These are phyloP conservation scores for Canis aureus DNA, from an alignment of 2,113 vertebrate genomes.

Conservation along the genomic window DNA sequence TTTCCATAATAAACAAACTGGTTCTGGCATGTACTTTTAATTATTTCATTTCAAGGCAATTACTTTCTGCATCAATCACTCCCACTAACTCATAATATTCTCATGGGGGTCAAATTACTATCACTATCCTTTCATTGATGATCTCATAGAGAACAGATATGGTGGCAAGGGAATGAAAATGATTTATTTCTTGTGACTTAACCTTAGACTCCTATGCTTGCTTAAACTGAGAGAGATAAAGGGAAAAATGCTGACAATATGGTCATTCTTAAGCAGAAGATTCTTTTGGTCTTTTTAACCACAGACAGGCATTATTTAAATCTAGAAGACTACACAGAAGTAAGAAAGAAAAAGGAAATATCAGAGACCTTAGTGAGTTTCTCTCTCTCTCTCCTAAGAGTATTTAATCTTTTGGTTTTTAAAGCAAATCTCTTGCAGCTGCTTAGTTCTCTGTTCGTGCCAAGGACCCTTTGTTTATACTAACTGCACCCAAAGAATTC, in stretches of 20 bases:
- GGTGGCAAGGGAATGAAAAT: conserved; percentile 44
- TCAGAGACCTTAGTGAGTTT: conserved; percentile 11
- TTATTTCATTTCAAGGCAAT: conserved; percentile 45
- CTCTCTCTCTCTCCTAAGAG: background rate
- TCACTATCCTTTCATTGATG: background rate
- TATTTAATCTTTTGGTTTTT: conserved; percentile 78
- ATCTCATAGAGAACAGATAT: conserved; percentile 56
- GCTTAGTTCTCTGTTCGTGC: conserved; percentile 67
- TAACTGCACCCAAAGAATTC: conserved; percentile 80
- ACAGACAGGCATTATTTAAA: conserved; percentile 27
- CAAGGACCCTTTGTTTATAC: conserved; percentile 82
- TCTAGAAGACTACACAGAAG: background rate
- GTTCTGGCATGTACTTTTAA: background rate
- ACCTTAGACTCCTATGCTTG: conserved; percentile 14
- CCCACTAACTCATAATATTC: conserved; percentile 32
- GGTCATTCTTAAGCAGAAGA: conserved; percentile 48
- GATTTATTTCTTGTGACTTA: conserved; percentile 71
- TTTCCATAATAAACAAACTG: conserved; percentile 27
- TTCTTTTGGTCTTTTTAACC: background rate
- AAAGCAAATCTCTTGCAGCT: conserved; percentile 80
- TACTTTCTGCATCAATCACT: background rate
- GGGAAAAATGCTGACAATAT: background rate
- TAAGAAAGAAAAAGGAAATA: conserved; percentile 49
- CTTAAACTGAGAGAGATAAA: conserved; percentile 32
- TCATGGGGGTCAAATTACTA: background rate